Evolutionary conservation across 1,140 invertebrate genomes (phyloP).

Genomic region (Zaprionus tsacasi): DNA sequence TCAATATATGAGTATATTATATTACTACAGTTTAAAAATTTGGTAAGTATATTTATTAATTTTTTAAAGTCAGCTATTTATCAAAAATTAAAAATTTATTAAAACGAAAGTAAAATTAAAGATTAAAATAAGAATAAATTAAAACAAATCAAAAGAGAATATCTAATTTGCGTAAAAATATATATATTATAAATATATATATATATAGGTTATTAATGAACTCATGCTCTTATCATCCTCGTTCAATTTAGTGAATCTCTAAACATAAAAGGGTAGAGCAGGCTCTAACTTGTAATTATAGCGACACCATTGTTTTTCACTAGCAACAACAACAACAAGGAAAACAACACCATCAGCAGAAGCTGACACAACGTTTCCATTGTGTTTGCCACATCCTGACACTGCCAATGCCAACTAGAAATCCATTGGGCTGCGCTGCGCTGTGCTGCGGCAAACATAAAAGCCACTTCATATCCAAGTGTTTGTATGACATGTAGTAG

Average conservation of each 20-base stretch:
- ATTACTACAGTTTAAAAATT: no score
- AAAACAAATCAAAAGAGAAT: no score
- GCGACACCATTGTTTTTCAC: constrained; percentile 58
- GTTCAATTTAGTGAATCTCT: constrained; percentile 6
- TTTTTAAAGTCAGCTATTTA: no score
- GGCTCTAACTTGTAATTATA: constrained; percentile 56
- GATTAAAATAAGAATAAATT: no score
- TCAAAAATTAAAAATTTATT: no score
- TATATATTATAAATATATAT: constrained; percentile 8
- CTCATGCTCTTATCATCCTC: constrained; percentile 1
- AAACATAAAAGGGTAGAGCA: background rate
- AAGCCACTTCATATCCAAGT: constrained; percentile 73
- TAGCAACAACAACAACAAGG: constrained; percentile 39
- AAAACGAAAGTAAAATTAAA: no score
- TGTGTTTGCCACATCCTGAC: constrained; percentile 75
- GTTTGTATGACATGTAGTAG: constrained; percentile 52
- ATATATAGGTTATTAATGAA: constrained; percentile 31
- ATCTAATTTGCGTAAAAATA: no score
- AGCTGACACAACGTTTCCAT: constrained; percentile 52
- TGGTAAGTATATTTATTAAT: no score
- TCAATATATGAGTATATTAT: no score
- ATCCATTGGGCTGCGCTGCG: constrained; percentile 54
- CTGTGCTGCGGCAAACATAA: constrained; percentile 59
- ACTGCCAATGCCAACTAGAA: constrained; percentile 67
- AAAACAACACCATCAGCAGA: constrained; percentile 26